Conservation (phyloP, 2,888 invertebrate species). For the Sarcophaga variegata region DNA sequence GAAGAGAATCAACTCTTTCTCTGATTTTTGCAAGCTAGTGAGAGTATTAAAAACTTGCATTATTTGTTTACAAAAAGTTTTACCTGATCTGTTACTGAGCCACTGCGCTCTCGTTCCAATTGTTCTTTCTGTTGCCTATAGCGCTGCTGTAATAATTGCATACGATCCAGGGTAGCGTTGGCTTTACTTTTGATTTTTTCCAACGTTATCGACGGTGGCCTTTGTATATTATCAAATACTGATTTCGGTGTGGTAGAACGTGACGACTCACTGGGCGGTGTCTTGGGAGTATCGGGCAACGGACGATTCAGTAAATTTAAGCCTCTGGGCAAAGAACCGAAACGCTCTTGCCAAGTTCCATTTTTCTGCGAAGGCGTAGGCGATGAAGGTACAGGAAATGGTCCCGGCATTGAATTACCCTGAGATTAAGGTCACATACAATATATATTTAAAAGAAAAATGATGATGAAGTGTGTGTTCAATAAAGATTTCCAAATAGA, state of each 20-base stretch:
- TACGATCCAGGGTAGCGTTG: slow-evolving; percentile 81
- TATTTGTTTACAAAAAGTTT: slow-evolving; percentile 17
- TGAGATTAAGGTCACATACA: slow-evolving; percentile 71
- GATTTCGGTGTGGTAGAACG: slow-evolving; percentile 80
- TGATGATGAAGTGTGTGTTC: too few relatives aligned
- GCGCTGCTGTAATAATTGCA: slow-evolving; percentile 83
- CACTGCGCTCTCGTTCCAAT: slow-evolving; percentile 78
- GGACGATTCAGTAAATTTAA: slow-evolving; percentile 81
- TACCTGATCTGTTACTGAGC: slow-evolving; percentile 76
- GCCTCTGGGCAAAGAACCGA: slow-evolving; percentile 74
- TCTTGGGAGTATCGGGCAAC: slow-evolving; percentile 81
- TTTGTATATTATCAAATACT: slow-evolving; percentile 80
- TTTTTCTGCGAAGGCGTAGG: slow-evolving; percentile 77
- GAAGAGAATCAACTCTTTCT: slow-evolving; percentile 28
- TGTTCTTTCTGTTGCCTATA: slow-evolving; percentile 84
- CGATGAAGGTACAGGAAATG: slow-evolving; percentile 74
- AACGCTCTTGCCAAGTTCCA: slow-evolving; percentile 74
- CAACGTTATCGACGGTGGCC: slow-evolving; percentile 81
- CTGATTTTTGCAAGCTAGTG: not conserved
- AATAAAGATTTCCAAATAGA: slow-evolving; percentile 35
- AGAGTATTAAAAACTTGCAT: not conserved
- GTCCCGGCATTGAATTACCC: slow-evolving; percentile 63
- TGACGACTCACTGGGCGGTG: slow-evolving; percentile 77
- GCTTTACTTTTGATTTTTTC: slow-evolving; percentile 82
- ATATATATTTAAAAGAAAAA: slow-evolving; percentile 71